A percentile compares a stretch with the other conserved stretches of the same genome.
Conservation (phyloP, 2,797 vertebrate genomes). For the Phataginus tetradactyla region DNA sequence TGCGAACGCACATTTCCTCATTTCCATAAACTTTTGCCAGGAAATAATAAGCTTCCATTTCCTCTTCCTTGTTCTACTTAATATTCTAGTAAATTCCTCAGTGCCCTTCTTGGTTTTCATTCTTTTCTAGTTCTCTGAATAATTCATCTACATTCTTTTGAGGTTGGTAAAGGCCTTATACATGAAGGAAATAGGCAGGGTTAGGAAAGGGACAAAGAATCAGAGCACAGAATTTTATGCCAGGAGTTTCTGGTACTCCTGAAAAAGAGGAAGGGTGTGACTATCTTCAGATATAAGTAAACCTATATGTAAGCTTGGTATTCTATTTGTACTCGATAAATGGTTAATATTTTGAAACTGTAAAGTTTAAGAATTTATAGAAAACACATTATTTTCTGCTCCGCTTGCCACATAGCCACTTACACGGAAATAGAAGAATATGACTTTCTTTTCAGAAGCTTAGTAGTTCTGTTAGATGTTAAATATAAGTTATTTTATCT, state of each 20-base stretch:
- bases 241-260: not conserved
- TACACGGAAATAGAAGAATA: not conserved
- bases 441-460: not conserved
- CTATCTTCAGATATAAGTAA: not conserved
- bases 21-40: not conserved
- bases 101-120: not conserved
- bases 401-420: not conserved
- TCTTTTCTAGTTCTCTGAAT: not conserved
- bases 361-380: not conserved
- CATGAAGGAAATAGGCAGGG: not conserved
- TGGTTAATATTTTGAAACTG: not conserved
- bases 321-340: not conserved
- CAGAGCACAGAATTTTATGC: not conserved
- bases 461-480: not conserved
- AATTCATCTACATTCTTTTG: conserved; percentile 49
- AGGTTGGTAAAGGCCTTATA: not conserved
- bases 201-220: not conserved
- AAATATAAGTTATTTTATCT: not conserved
- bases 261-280: not conserved
- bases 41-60: not conserved
- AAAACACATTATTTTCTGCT: not conserved
- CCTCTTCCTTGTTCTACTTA: not conserved
- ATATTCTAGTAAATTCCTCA: conserved; percentile 8
- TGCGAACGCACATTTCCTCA: not conserved
- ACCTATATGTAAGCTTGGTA: not conserved